phyloP scores from a whole-genome alignment of 2,888 invertebrate species.

The Cylloceria caligata region DNA sequence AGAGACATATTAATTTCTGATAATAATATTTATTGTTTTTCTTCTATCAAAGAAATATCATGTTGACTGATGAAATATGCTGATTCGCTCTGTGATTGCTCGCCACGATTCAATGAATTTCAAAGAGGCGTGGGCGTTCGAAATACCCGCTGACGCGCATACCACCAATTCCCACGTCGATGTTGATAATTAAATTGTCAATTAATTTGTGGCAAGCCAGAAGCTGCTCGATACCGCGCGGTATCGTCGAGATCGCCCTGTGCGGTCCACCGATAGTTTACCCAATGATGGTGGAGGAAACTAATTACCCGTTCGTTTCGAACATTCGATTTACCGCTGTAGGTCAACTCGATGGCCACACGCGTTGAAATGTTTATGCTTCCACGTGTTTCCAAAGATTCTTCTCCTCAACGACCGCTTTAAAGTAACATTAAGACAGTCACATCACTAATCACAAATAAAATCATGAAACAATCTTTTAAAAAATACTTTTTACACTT shows the following conservation, averaged over 20 bases:
- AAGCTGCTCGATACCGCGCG: slow-evolving; percentile 15
- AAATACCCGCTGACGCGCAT: slow-evolving; percentile 60
- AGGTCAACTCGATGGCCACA: slow-evolving; percentile 9
- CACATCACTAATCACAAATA: background rate
- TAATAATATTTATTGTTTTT: too few relatives aligned
- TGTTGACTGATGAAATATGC: background rate
- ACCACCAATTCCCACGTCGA: slow-evolving; percentile 59
- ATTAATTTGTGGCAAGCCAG: slow-evolving; percentile 67
- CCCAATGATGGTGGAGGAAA: slow-evolving; percentile 18
- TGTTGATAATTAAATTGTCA: slow-evolving; percentile 73
- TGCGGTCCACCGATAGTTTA: slow-evolving; percentile 28
- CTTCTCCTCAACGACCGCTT: background rate
- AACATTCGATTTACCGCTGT: slow-evolving; percentile 12
- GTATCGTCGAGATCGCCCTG: background rate
- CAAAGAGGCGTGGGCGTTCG: slow-evolving; percentile 5
- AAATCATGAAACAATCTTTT: background rate
- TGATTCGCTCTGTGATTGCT: slow-evolving; percentile 14
- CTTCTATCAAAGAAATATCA: background rate
- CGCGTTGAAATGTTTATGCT: slow-evolving; percentile 2
- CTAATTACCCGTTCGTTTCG: slow-evolving; percentile 21
- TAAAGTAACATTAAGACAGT: background rate
- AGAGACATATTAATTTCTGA: too few relatives aligned
- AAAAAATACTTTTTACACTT: too few relatives aligned
- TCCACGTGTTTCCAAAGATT: background rate
- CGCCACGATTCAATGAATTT: slow-evolving; percentile 14